phyloP scores from a whole-genome alignment of 2,888 invertebrate species.

The Callyntrura sp. region DNA sequence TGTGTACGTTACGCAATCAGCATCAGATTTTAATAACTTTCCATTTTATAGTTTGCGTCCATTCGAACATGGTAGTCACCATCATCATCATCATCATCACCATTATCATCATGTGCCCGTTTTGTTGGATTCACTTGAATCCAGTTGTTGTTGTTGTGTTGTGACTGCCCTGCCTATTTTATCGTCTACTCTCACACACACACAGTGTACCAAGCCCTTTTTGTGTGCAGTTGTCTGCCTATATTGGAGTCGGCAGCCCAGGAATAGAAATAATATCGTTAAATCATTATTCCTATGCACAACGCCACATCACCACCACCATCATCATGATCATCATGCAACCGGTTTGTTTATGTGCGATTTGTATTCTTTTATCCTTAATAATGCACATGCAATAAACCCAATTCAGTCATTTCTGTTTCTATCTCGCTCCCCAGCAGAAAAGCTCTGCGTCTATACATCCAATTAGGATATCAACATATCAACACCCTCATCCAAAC shows the following conservation, averaged over 20 bases:
- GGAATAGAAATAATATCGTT: background rate
- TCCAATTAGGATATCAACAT: constrained; percentile 14
- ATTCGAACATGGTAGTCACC: background rate
- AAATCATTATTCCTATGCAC: background rate
- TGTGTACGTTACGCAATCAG: constrained; percentile 7
- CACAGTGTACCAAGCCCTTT: too few relatives aligned
- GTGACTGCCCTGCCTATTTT: background rate
- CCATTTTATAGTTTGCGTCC: background rate
- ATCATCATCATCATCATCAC: too few relatives aligned
- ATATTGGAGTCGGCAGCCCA: background rate
- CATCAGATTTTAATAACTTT: constrained; percentile 48
- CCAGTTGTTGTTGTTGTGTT: background rate
- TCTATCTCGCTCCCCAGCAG: background rate
- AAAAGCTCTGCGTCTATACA: background rate
- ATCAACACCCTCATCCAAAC: constrained; percentile 14
- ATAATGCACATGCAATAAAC: constrained; percentile 1
- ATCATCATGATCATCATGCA: background rate
- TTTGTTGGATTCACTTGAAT: background rate
- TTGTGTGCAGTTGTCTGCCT: too few relatives aligned
- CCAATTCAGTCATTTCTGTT: background rate
- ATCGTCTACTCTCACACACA: background rate
- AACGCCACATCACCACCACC: background rate
- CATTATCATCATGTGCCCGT: background rate
- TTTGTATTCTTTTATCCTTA: constrained; percentile 1
- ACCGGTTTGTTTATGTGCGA: constrained; percentile 25